Conservation (phyloP, 2,888 invertebrate species). For the Archaeoteleia sp. region DNA sequence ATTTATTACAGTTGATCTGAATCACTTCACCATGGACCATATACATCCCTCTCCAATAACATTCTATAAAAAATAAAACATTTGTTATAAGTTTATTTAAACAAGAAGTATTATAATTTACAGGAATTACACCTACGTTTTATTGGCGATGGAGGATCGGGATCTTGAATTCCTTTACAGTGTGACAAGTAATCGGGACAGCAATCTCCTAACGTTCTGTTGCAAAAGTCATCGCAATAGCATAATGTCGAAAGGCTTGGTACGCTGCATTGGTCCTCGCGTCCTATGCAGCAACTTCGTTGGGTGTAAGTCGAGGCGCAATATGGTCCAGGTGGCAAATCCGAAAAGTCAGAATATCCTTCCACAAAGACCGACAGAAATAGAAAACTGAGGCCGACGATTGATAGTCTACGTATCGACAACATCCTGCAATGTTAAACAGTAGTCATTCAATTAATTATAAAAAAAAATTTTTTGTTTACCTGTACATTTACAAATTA, state of each 20-base stretch:
- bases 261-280: constrained; percentile 88
- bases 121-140: constrained; percentile 11
- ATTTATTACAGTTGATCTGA: constrained; percentile 83
- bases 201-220: constrained; percentile 82
- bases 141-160: not conserved
- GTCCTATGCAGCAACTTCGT: constrained; percentile 82
- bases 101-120: not conserved
- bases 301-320: constrained; percentile 74
- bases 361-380: constrained; percentile 44
- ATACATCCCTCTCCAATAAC: constrained; percentile 77
- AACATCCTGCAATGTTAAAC: constrained; percentile 62
- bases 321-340: constrained; percentile 79
- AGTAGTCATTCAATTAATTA: no score
- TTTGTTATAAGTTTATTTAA: no score
- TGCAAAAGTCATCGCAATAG: constrained; percentile 96
- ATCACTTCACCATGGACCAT: constrained; percentile 77
- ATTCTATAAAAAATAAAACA: constrained; percentile 67
- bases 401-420: constrained; percentile 40
- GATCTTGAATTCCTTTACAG: constrained; percentile 79
- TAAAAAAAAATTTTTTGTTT: no score
- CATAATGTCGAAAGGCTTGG: constrained; percentile 89
- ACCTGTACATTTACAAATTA: no score
- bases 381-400: constrained; percentile 40
- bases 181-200: constrained; percentile 92
- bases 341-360: constrained; percentile 70